Conservation (phyloP, 1,140 invertebrate species). For the Polyergus mexicanus region DNA sequence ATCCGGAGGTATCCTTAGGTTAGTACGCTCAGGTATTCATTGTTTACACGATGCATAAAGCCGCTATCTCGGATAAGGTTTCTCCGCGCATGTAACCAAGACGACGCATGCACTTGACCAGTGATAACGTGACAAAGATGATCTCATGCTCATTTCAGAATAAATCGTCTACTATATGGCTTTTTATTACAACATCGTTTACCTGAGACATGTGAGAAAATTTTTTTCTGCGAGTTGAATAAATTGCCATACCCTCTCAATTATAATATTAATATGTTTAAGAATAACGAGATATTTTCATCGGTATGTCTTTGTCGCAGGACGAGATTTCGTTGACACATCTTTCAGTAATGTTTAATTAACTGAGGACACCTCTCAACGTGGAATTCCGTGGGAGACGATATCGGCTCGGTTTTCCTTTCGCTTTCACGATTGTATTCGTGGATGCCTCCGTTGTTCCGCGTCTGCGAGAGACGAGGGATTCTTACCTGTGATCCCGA, state of each 20-base stretch:
- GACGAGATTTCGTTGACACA: neutral
- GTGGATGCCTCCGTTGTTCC: neutral
- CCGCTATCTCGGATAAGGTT: conserved; percentile 16
- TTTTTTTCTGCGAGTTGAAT: neutral
- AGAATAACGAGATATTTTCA: neutral
- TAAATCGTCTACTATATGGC: neutral
- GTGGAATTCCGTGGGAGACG: conserved; percentile 6
- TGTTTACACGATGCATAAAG: conserved; percentile 60
- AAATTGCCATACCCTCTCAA: neutral
- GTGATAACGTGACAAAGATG: neutral
- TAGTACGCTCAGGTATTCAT: conserved; percentile 52
- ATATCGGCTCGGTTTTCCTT: conserved; percentile 36
- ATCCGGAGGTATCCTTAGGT: no score
- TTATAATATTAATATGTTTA: neutral
- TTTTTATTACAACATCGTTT: neutral
- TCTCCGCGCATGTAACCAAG: neutral
- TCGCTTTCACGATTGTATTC: conserved; percentile 46
- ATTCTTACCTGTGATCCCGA: conserved; percentile 42
- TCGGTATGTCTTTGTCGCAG: conserved; percentile 7
- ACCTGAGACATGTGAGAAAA: neutral
- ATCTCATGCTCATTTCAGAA: neutral
- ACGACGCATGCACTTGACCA: neutral
- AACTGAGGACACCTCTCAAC: conserved; percentile 7
- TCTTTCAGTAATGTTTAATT: neutral
- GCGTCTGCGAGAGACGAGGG: neutral